Evolutionary conservation across 2,888 invertebrate genomes (phyloP).

Genomic region (Drosophila vallismaia): DNA sequence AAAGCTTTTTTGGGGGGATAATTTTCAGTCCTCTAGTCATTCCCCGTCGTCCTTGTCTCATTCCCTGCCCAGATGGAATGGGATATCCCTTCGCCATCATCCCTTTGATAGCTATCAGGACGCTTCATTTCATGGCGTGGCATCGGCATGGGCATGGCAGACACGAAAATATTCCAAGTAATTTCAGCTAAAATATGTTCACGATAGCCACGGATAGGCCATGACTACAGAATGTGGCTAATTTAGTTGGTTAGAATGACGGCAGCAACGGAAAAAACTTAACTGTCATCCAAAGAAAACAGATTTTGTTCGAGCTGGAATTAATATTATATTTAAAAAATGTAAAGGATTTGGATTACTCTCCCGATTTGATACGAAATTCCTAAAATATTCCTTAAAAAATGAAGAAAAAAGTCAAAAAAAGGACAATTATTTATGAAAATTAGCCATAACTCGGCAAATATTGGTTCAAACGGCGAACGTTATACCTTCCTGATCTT

Average conservation of each 20-base stretch:
- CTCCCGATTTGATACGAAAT: too few relatives aligned
- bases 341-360: too few relatives aligned
- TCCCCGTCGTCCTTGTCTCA: neutral
- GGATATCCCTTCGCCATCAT: conserved; percentile 3
- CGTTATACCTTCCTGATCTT: too few relatives aligned
- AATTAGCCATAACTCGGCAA: too few relatives aligned
- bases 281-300: conserved; percentile 14
- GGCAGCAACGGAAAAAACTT: conserved; percentile 31
- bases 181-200: conserved; percentile 66
- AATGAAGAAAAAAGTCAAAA: too few relatives aligned
- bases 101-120: conserved; percentile 60
- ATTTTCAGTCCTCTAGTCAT: conserved; percentile 56
- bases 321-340: too few relatives aligned
- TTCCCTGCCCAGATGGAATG: too few relatives aligned
- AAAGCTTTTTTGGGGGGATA: conserved; percentile 48
- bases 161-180: conserved; percentile 51
- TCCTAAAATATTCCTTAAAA: neutral
- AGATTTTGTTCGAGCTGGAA: conserved; percentile 19
- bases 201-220: conserved; percentile 39
- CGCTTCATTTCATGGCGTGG: conserved; percentile 53
- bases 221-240: conserved; percentile 58
- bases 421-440: too few relatives aligned
- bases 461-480: too few relatives aligned
- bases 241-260: conserved; percentile 53
- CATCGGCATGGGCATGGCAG: neutral